Base-by-base conservation (phyloP, 2,888 invertebrate species). In the Tubulanus polymorphus region DNA sequence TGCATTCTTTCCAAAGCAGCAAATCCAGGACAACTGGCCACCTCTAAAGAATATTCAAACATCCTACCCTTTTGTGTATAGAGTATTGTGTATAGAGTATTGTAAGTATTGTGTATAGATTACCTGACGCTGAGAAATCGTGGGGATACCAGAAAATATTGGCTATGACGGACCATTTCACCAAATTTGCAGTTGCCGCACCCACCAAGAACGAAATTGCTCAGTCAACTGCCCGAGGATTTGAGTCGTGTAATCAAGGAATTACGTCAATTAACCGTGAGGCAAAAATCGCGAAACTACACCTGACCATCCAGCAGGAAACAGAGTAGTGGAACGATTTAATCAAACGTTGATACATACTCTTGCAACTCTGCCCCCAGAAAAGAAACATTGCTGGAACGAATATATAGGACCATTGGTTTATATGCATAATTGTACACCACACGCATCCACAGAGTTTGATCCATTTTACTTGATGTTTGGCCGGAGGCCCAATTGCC, bases 1-100 rank as follows among this genome's bases (percentile, higher is more conserved):
- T n/a, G n/a, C n/a, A n/a, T n/a, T n/a, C n/a, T n/a, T n/a, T n/a
- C n/a, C n/a, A n/a, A n/a, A n/a, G n/a, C n/a, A n/a, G n/a, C n/a
- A n/a, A n/a, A n/a, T n/a, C n/a, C n/a, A n/a, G n/a, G n/a, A n/a
- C n/a, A n/a, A n/a, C n/a, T n/a, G n/a, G n/a, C n/a, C n/a, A n/a
- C n/a, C n/a, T n/a, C n/a, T n/a, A n/a, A n/a, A n/a, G n/a, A n/a
- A n/a, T n/a, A 54, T 37, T 30, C 56, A 29, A 46, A 52, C 18
- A 60, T 56, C 12, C 52, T 53, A 3, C 12, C 53, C 61, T 56
- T 15, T n/a, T n/a, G n/a, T n/a, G n/a, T n/a, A n/a, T n/a, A n/a
- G n/a, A n/a, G n/a, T n/a, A n/a, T n/a, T n/a, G n/a, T n/a, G n/a
- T n/a, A n/a, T n/a, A n/a, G n/a, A n/a, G n/a, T n/a, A n/a, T 45